Evolutionary conservation across 1,140 invertebrate species (phyloP), one percentile per base, ranked within the genome.

Genomic region (Drosophila grimshawi): DNA sequence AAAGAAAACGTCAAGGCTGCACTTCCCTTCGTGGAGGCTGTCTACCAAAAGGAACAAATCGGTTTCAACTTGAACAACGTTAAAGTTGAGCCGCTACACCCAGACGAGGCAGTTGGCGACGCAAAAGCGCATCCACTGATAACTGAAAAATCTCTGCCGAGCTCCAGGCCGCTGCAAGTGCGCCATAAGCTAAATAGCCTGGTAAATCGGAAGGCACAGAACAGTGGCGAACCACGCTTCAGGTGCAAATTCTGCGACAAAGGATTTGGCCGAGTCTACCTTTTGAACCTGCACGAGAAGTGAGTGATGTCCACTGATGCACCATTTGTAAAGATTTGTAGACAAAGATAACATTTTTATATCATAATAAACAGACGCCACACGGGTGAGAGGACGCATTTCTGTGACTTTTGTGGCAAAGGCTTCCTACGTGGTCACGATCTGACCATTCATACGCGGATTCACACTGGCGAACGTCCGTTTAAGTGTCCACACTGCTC

Each of bases 381-480:
- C 56, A 76, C 68, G 5, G 68, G 68, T 3, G 68, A 71, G 27
- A 71, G 45, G 37, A 43, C 62, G 0, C 52, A 43, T 51, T 60
- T 72, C 29, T 76, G 74, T 43, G 43, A 32, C 4, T 45, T 27
- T 8, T 76, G 74, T 6, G 62, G 56, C 3, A 76, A 76, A 39
- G 62, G 56, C 6, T 76, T 73, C 8, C 30, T 71, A 0, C 61
- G 74, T 5, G 6, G n/a, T 4, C 63, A 66, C 45, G 74, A 76
- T 59, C 33, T 77, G 1, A 77, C 11, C 27, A 61, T 67, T 52
- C 74, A 77, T 45, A 77, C 35, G 29, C 57, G 70, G 0, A 29
- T 19, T 27, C 74, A 77, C 19, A 77, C 74, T 7, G 63, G 63
- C 2, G 70, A 73, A 53, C 74, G 70, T 7, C 72, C 67, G 5